Base-by-base conservation (phyloP, 2,888 invertebrate species). In the Minunthozetes semirufus region DNA sequence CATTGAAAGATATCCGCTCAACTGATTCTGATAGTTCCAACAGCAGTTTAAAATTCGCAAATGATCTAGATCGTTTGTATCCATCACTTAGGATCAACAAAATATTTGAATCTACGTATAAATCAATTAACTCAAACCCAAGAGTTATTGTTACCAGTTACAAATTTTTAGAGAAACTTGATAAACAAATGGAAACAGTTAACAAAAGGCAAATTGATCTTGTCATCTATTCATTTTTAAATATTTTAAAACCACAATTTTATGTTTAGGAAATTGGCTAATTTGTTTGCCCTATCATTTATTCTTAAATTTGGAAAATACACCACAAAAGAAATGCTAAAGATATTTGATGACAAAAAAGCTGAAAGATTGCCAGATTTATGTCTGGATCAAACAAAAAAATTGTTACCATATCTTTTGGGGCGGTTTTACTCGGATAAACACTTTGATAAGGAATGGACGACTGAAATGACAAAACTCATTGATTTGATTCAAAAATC, bases 401-500 rank as follows among this genome's bases (percentile, higher is more conserved):
- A 25, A 9, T 66, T 61, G 19, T 19, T 73, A 19, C 73, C 73
- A 1, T 38, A 73, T 42, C 29, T 73, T 27, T 42, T 75, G 27
- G 74, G 72, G 3, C 61, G 70, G 22, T 29, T 75, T 6, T 77
- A 77, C 22, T 59, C 73, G 1, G 72, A 73, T 9, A 27, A 68
- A 27, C 33, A 61, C n/a, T 76, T 76, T 17, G 15, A 72, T 1
- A 42, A 4, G 1, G 9, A 42, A 13, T 42, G 42, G 42, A 42
- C 1, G 42, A 42, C 25, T 11, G 77, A 77, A 33, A 42, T 74
- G 19, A 27, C 42, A 27, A 80, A 81, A 56, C 82, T 83, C 82
- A 82, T 82, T 13, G 78, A 80, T 46, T 80, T 82, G 77, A 79
- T 83, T 0, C 77, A 81, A n/a, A 80, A 80, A 59, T 81, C 82